phyloP scores from a whole-genome alignment of 2,797 vertebrate species.

The Arremon aurantiirostris region DNA sequence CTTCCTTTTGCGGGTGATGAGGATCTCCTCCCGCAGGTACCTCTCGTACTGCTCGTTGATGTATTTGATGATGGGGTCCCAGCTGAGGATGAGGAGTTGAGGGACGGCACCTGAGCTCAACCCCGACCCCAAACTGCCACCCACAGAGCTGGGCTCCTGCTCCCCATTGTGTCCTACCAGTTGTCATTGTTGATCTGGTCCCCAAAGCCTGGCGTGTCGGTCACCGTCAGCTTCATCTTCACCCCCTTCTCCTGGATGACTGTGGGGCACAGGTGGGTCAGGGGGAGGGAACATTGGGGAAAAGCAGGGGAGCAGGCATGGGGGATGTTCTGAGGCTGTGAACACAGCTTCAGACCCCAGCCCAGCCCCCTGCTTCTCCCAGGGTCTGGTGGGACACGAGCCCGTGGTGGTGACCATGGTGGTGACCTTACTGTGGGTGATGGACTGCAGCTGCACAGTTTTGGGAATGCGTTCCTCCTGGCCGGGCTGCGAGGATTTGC shows the following conservation, averaged over 20 bases:
- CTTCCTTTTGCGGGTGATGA: slow-evolving; percentile 87
- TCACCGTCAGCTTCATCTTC: slow-evolving; percentile 88
- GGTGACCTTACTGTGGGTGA: slow-evolving; percentile 81
- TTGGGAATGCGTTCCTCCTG: slow-evolving; percentile 81
- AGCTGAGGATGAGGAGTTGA: slow-evolving; percentile 71
- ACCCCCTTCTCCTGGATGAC: slow-evolving; percentile 87
- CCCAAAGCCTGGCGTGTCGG: slow-evolving; percentile 87
- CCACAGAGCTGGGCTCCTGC: neutral
- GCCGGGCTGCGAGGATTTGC: slow-evolving; percentile 75
- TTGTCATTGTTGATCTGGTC: slow-evolving; percentile 91
- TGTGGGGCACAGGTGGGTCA: neutral
- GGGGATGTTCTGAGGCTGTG: neutral
- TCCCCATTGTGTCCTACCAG: slow-evolving; percentile 67
- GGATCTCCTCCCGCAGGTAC: slow-evolving; percentile 91
- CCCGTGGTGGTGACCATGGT: neutral
- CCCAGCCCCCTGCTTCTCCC: neutral
- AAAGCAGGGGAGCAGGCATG: neutral
- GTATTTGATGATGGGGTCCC: slow-evolving; percentile 91
- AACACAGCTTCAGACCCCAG: neutral
- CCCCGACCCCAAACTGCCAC: neutral
- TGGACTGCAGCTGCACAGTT: slow-evolving; percentile 86
- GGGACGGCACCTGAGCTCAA: neutral
- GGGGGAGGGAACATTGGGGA: neutral
- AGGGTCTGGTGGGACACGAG: rapidly evolving
- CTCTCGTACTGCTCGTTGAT: slow-evolving; percentile 92